These are phyloP conservation scores for Struthidea cinerea DNA, from an alignment of 2,113 vertebrate species.

Conservation along the genomic window DNA sequence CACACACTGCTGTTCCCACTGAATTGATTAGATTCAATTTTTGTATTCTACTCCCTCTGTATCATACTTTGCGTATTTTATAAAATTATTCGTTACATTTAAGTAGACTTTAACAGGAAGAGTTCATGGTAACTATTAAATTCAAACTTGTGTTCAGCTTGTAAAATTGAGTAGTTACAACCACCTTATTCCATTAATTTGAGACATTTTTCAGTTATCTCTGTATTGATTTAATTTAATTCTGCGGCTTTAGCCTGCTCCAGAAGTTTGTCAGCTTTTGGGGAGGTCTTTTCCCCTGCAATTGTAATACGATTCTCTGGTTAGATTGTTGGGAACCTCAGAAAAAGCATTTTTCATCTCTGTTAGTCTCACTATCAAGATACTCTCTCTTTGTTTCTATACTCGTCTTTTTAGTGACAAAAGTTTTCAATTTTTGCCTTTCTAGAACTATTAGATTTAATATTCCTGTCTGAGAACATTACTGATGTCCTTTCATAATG, in stretches of 20 bases:
- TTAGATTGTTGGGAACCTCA: neutral
- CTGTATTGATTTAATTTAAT: neutral
- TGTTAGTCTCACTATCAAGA: accelerated
- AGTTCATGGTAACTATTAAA: neutral
- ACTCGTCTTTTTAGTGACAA: neutral
- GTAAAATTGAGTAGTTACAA: neutral
- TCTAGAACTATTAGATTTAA: neutral
- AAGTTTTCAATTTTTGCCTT: neutral
- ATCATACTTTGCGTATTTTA: neutral
- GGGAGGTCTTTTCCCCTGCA: neutral
- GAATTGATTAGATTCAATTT: neutral
- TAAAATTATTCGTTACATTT: neutral
- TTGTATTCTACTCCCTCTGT: neutral
- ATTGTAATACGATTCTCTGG: neutral
- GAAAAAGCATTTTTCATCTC: neutral
- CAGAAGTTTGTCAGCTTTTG: neutral
- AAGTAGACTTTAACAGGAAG: neutral
- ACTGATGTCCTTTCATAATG: neutral
- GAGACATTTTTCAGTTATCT: neutral
- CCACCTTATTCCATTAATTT: neutral
- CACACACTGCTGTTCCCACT: neutral
- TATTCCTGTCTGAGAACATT: neutral
- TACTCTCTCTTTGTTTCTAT: neutral
- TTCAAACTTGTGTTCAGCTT: neutral
- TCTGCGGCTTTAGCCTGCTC: neutral